Base-by-base conservation (phyloP, 2,113 vertebrate genomes). In the Oxygymnocypris stewartii region DNA sequence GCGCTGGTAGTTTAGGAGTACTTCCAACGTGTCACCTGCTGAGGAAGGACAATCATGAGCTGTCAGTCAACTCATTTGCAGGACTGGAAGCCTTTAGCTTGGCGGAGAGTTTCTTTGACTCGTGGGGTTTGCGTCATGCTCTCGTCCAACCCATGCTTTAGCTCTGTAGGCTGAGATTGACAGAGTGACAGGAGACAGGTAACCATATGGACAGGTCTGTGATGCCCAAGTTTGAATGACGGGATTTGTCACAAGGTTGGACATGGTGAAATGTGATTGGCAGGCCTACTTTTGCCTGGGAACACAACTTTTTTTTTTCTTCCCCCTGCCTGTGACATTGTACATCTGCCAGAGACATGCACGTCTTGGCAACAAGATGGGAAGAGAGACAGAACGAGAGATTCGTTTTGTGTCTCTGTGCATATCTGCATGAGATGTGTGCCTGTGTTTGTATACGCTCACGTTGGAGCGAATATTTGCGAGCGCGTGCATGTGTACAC, bases 201-300 rank as follows among this genome's bases (percentile, higher is more conserved):
- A 88, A 85, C 85, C 65, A 49, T 75, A 79, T 84, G 87, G 87
- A 82, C 47, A 28, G 78, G 79, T 83, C 61, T 80, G 47, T 89
- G 79, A 91, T 82, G 88, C 86, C n/a, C 78, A 87, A 51, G 84
- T 87, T 90, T 94, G 93, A 95, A 71, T 88, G 92, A 92, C 93
- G 89, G 89, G n/a, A 8, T 91, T 86, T 93, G 93, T 93, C 92
- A 91, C 84, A 6, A 85, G 83, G 87, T 89, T 89, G 90, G 90
- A 92, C 88, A 87, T 71, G 89, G 86, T 42, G 87, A 90, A 65
- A 88, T 90, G 63, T 92, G 92, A 94, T 90, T 93, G 94, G 85
- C 92, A 90, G 54, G 20, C 20, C 40, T 85, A 87, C 90, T 37
- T 84, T 37, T 42, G 47, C 82, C 28, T 87, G 85, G 78, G 87